These are phyloP conservation scores for Platynereis dumerilii DNA, from an alignment of 2,888 invertebrate species.

Conservation along the genomic window DNA sequence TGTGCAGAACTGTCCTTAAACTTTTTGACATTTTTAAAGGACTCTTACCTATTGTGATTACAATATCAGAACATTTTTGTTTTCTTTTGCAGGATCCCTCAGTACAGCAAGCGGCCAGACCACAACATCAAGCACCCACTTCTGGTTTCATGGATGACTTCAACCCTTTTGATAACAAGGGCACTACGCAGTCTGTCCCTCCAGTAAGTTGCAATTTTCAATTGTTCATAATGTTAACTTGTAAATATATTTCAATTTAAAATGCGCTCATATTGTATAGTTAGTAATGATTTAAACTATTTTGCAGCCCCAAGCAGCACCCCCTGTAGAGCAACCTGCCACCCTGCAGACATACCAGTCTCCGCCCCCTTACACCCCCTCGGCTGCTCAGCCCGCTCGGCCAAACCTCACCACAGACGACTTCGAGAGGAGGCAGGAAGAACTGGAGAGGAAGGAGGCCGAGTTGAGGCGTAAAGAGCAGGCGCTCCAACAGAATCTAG, in stretches of 20 bases:
- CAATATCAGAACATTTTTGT: no score
- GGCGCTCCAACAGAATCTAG: slow-evolving; percentile 64
- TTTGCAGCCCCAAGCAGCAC: background rate
- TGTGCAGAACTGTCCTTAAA: no score
- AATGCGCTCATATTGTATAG: no score
- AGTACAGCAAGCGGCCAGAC: slow-evolving; percentile 84
- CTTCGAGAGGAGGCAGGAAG: slow-evolving; percentile 66
- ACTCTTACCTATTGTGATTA: no score
- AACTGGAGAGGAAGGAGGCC: slow-evolving; percentile 88
- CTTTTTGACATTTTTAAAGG: no score
- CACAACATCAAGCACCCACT: slow-evolving; percentile 71
- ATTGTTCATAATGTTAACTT: no score
- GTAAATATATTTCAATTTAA: no score
- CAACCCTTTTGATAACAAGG: slow-evolving; percentile 88
- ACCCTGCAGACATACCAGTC: slow-evolving; percentile 76
- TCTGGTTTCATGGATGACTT: slow-evolving; percentile 83
- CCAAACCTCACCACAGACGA: slow-evolving; percentile 64
- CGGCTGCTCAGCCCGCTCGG: slow-evolving; percentile 65
- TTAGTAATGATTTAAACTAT: background rate
- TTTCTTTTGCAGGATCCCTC: slow-evolving; percentile 87
- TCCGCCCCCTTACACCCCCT: slow-evolving; percentile 70
- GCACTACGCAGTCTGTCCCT: slow-evolving; percentile 36
- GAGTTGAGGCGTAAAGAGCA: slow-evolving; percentile 88
- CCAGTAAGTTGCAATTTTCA: background rate
- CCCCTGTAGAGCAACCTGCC: slow-evolving; percentile 70